These are phyloP conservation scores for Thomomys bottae DNA, from an alignment of 2,113 vertebrate genomes.

Conservation along the genomic window DNA sequence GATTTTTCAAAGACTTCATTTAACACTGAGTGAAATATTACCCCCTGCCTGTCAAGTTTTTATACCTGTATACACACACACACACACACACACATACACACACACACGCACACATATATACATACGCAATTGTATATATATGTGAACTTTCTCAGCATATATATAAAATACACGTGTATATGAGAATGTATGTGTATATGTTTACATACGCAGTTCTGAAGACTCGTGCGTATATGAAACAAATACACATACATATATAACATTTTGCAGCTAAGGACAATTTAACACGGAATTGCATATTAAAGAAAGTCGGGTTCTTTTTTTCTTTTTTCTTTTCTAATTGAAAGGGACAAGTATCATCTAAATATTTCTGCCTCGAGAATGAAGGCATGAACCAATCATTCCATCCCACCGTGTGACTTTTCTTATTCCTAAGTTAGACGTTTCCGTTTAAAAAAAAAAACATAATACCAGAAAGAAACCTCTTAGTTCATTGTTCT, in stretches of 20 bases:
- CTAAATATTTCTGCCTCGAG: conserved; percentile 84
- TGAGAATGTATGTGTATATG: conserved; percentile 83
- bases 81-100: conserved; percentile 57
- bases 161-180: conserved; percentile 86
- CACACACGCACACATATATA: conserved; percentile 55
- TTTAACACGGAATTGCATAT: conserved; percentile 82
- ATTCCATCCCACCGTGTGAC: conserved; percentile 76
- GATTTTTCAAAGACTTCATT: conserved; percentile 87
- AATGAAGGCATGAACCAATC: conserved; percentile 82
- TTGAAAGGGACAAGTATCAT: conserved; percentile 79
- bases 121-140: conserved; percentile 85
- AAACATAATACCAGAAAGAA: conserved; percentile 70
- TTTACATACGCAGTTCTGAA: conserved; percentile 76
- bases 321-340: conserved; percentile 63
- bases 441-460: conserved; percentile 72
- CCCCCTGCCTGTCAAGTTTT: conserved; percentile 88
- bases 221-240: conserved; percentile 58
- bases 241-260: conserved; percentile 81
- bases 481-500: conserved; percentile 70
- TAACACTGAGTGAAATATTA: conserved; percentile 84
- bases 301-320: conserved; percentile 78
- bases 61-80: conserved; percentile 79
- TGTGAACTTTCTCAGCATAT: conserved; percentile 87
- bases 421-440: conserved; percentile 76
- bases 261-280: conserved; percentile 84